phyloP scores from a whole-genome alignment of 2,888 invertebrate species.

The Nowickia ferox region DNA sequence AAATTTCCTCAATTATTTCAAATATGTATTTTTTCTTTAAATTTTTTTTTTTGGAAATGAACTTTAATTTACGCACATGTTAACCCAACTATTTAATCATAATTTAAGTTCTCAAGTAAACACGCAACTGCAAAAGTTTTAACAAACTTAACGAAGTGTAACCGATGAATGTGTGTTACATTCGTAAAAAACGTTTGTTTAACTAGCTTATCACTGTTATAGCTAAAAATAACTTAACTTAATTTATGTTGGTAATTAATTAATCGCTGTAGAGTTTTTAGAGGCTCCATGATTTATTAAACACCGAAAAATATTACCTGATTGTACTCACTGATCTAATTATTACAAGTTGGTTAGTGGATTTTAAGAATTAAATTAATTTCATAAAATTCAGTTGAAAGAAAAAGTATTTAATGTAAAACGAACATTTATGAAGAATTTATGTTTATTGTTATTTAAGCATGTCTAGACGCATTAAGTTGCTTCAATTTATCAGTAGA shows the following conservation, averaged over 20 bases:
- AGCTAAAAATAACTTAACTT: conserved; percentile 7
- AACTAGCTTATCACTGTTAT: conserved; percentile 47
- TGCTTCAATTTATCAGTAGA: too few species aligned
- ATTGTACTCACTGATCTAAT: conserved; percentile 28
- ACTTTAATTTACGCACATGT: conserved; percentile 43
- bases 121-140: conserved; percentile 39
- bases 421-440: background rate
- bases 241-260: conserved; percentile 29
- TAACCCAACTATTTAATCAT: conserved; percentile 38
- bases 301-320: conserved; percentile 6
- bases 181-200: conserved; percentile 16
- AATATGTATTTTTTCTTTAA: background rate
- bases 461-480: too few species aligned
- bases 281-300: conserved; percentile 39
- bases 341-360: conserved; percentile 14
- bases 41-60: conserved; percentile 26
- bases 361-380: conserved; percentile 18
- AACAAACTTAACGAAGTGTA: conserved; percentile 41
- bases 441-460: too few species aligned
- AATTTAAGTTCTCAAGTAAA: conserved; percentile 23
- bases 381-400: conserved; percentile 28
- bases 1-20: conserved; percentile 3
- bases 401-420: conserved; percentile 34
- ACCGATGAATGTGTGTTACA: conserved; percentile 39
- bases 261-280: conserved; percentile 2